Evolutionary conservation across 2,113 vertebrate species (phyloP).

Genomic region (Tachysurus vachellii): DNA sequence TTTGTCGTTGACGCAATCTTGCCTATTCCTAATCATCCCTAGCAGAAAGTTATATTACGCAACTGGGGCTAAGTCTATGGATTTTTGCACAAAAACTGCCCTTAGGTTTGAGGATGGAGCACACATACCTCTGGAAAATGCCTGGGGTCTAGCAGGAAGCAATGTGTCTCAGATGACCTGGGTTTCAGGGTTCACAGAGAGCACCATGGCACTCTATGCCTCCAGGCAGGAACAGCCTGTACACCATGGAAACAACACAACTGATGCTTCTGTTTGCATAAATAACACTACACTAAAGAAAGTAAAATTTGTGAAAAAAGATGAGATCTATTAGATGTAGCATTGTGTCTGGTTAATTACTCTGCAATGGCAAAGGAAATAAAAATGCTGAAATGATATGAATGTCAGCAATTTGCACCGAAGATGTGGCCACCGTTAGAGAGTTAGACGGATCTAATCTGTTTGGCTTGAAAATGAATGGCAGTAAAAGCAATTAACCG

Average conservation of each 20-base stretch:
- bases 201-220: background rate
- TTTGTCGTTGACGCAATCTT: background rate
- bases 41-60: background rate
- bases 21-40: background rate
- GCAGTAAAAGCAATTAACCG: conserved; percentile 58
- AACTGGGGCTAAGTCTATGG: conserved; percentile 11
- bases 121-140: conserved; percentile 16
- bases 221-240: conserved; percentile 6
- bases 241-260: background rate
- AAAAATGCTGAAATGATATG: background rate
- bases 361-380: background rate
- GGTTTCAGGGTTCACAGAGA: conserved; percentile 23
- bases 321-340: background rate
- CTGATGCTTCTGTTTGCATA: background rate
- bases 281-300: background rate
- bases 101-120: background rate
- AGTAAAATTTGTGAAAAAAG: background rate
- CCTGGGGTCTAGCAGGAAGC: conserved; percentile 43
- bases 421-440: conserved; percentile 18
- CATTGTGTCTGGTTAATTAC: background rate
- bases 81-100: conserved; percentile 3
- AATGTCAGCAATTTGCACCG: background rate
- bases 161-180: conserved; percentile 34
- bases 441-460: conserved; percentile 57
- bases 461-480: conserved; percentile 61